phyloP scores from a whole-genome alignment of 1,140 invertebrate genomes.

The Drosophila triauraria region DNA sequence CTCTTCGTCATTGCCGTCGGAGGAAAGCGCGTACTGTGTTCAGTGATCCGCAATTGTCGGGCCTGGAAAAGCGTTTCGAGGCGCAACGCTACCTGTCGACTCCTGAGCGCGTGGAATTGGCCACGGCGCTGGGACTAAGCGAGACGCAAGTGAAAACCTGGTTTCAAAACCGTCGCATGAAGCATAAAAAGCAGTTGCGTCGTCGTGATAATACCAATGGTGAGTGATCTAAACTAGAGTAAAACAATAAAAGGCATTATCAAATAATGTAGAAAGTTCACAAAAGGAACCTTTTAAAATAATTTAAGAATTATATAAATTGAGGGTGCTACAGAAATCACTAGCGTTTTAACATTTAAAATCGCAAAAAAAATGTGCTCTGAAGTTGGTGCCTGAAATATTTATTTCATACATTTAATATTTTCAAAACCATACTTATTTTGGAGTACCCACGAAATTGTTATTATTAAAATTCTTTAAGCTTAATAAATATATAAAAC shows the following conservation, averaged over 20 bases:
- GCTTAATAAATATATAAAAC: too few species aligned
- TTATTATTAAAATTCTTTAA: too few species aligned
- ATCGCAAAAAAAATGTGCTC: too few species aligned
- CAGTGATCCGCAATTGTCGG: slow-evolving; percentile 97
- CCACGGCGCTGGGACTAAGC: slow-evolving; percentile 95
- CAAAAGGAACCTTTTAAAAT: too few species aligned
- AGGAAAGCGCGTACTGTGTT: slow-evolving; percentile 98
- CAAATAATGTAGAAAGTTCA: too few species aligned
- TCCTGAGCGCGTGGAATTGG: slow-evolving; percentile 97
- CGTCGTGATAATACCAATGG: slow-evolving; percentile 80
- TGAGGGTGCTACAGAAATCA: too few species aligned
- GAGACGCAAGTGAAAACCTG: slow-evolving; percentile 99
- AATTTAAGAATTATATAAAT: too few species aligned
- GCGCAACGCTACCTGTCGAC: slow-evolving; percentile 98
- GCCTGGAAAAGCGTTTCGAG: slow-evolving; percentile 97
- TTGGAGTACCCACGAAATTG: too few species aligned
- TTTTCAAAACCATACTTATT: too few species aligned
- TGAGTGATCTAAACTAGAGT: slow-evolving; percentile 38
- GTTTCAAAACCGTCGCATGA: slow-evolving; percentile 99
- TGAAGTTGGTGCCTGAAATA: too few species aligned
- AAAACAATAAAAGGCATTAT: not conserved
- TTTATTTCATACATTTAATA: too few species aligned
- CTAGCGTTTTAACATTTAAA: too few species aligned
- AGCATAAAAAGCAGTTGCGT: slow-evolving; percentile 97
- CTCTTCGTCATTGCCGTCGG: slow-evolving; percentile 94